Evolutionary conservation across 2,113 vertebrate genomes (phyloP).

Genomic region (Erythrolamprus reginae): DNA sequence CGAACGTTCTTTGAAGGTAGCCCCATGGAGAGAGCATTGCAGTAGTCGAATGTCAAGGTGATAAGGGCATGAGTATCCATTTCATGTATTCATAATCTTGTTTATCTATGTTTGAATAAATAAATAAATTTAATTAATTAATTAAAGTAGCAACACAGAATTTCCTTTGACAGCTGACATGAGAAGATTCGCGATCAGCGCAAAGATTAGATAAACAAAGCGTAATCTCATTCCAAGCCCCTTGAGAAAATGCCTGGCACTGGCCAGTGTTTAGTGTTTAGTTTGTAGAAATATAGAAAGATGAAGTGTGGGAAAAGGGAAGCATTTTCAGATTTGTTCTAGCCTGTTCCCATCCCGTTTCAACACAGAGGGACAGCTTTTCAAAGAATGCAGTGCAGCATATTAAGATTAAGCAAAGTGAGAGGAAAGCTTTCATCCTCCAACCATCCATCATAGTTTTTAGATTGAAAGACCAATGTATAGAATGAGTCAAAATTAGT

Average conservation of each 20-base stretch:
- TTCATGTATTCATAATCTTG: too few relatives aligned
- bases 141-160: neutral
- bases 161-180: neutral
- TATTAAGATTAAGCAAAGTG: neutral
- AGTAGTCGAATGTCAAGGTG: too few relatives aligned
- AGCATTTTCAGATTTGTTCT: neutral
- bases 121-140: too few relatives aligned
- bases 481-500: neutral
- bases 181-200: neutral
- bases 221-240: neutral
- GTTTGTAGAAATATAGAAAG: neutral
- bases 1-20: too few relatives aligned
- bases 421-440: neutral
- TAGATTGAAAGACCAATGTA: accelerated
- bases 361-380: neutral
- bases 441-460: neutral
- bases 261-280: neutral
- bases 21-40: too few relatives aligned
- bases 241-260: neutral
- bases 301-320: neutral
- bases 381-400: neutral
- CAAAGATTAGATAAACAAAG: neutral
- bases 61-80: too few relatives aligned
- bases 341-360: neutral
- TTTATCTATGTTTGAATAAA: too few relatives aligned